These are phyloP conservation scores for Ctenomys sociabilis DNA, from an alignment of 2,113 vertebrate genomes.

Conservation along the genomic window DNA sequence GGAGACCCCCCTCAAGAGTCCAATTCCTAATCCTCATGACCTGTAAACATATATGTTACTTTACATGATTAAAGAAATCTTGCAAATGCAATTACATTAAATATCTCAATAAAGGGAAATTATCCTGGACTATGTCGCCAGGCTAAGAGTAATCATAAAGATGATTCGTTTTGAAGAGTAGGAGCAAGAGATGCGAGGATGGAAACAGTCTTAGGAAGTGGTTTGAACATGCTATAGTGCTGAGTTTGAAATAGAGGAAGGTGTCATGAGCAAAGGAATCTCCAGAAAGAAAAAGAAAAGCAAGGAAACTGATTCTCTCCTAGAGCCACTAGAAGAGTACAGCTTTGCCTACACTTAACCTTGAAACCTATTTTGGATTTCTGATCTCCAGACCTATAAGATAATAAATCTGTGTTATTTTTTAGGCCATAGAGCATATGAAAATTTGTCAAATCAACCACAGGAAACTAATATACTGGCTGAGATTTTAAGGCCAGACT, in stretches of 20 bases:
- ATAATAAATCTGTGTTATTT: not conserved
- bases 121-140: not conserved
- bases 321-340: not conserved
- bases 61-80: not conserved
- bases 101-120: not conserved
- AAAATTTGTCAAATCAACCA: slow-evolving; percentile 32
- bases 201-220: not conserved
- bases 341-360: not conserved
- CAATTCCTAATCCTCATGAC: not conserved
- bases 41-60: not conserved
- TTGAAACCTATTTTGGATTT: slow-evolving; percentile 1
- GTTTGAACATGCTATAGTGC: not conserved
- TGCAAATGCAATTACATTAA: not conserved
- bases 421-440: not conserved
- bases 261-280: not conserved
- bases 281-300: not conserved
- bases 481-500: slow-evolving; percentile 21
- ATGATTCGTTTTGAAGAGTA: not conserved
- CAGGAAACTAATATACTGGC: slow-evolving; percentile 15
- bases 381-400: not conserved
- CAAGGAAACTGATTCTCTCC: not conserved
- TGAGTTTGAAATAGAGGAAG: not conserved
- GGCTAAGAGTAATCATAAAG: not conserved
- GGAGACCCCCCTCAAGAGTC: not conserved
- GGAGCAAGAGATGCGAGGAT: not conserved